Percentiles rank a stretch among this genome's conserved stretches.
Conservation (phyloP, 2,797 vertebrate species). For the Bufotes viridis region DNA sequence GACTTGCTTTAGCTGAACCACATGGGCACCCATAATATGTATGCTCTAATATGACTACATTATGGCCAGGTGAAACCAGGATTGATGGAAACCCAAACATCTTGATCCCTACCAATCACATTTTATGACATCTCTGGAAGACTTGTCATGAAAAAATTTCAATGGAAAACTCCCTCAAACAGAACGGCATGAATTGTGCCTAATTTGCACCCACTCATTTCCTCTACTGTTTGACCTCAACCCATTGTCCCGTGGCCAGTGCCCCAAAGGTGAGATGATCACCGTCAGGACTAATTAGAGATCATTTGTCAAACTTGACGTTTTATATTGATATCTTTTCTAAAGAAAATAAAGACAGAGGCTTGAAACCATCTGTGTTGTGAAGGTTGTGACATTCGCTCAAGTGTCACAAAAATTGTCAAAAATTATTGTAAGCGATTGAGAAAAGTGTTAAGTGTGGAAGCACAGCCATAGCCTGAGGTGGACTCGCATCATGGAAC, state of each 20-base stretch:
- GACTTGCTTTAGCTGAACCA: no score
- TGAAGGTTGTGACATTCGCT: conserved; percentile 10
- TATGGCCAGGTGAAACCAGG: no score
- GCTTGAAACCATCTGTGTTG: conserved; percentile 36
- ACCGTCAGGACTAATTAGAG: conserved; percentile 34
- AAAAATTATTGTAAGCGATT: conserved; percentile 53
- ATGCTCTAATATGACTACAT: no score
- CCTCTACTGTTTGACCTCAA: conserved; percentile 47
- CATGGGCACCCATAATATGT: no score
- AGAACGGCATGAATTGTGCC: neutral
- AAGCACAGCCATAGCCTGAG: conserved; percentile 24
- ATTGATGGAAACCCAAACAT: neutral
- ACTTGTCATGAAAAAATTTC: neutral
- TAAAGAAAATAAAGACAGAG: conserved; percentile 8
- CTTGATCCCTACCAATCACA: neutral
- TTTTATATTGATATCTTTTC: conserved; percentile 35
- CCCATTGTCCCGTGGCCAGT: conserved; percentile 23
- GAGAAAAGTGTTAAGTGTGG: conserved; percentile 46
- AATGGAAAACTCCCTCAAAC: neutral
- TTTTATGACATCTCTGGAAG: neutral
- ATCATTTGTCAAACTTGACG: conserved; percentile 44
- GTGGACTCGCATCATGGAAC: conserved; percentile 41
- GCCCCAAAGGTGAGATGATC: conserved; percentile 44
- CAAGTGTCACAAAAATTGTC: conserved; percentile 30
- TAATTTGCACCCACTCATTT: conserved; percentile 27